Base-by-base conservation (phyloP, 1,140 invertebrate species). In the Atopsyche davidsoni region DNA sequence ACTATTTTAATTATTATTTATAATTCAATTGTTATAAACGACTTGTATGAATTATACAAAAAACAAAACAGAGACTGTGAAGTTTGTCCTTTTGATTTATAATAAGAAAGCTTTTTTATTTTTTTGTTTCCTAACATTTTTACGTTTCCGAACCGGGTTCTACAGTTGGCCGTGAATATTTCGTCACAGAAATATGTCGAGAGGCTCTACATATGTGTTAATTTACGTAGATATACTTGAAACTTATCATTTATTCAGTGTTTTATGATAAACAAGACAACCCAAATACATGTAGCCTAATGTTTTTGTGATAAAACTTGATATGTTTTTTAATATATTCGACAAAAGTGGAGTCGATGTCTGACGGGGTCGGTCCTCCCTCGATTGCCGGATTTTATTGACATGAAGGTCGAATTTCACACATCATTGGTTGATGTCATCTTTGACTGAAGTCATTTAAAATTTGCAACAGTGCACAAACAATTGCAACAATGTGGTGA, bases 371-470 rank as follows among this genome's bases (percentile, higher is more conserved):
- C 48, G 48, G 41, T 50, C 28, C 41, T 51, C 48, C 40, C 39
- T 14, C 18, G 39, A 19, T 51, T 45, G 48, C 48, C 48, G 48
- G 48, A 51, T 45, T 51, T 36, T 51, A 45, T 51, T 51, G 48
- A 51, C 48, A 51, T 51, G 48, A 51, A 51, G 48, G 48, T 51
- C 48, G 48, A 44, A 44, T 50, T 42, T 50, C 23, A 41, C 31
- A 36, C 47, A 42, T 36, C 46, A 39, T 47, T 32, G 19, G 46
- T 47, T 47, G 46, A 47, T 47, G 47, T 50, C 47, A 50, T 50
- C 47, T 36, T 42, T 21, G 47, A 24, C 35, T 50, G 40, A 41
- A 35, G 39, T 28, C 39, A 36, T 38, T 51, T 45, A 45, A 32
- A 36, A 51, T 21, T 44, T 38, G 23, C 22, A 34, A 44, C 19